Evolutionary conservation across 2,888 invertebrate species (phyloP).

Genomic region (Microplitis manilae): DNA sequence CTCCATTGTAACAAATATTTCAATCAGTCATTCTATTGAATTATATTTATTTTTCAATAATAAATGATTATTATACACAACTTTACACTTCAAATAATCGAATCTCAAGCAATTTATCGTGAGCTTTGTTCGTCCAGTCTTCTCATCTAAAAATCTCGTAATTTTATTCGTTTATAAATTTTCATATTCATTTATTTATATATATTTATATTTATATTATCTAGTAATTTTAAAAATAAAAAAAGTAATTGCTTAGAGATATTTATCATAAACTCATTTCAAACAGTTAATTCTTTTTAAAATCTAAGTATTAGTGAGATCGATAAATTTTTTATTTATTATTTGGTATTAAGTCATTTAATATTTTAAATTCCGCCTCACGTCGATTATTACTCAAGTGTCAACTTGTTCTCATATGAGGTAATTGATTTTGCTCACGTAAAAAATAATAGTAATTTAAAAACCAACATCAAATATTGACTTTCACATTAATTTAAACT

Average conservation of each 20-base stretch:
- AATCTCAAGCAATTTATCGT: slow-evolving; percentile 15
- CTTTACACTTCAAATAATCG: slow-evolving; percentile 52
- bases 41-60: slow-evolving; percentile 62
- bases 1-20: neutral
- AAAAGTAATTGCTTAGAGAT: neutral
- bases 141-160: slow-evolving; percentile 54
- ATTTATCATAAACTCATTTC: slow-evolving; percentile 38
- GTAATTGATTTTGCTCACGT: slow-evolving; percentile 70
- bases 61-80: slow-evolving; percentile 57
- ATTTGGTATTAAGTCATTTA: slow-evolving; percentile 66
- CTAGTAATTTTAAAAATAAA: slow-evolving; percentile 2
- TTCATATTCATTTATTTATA: slow-evolving; percentile 10
- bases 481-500: slow-evolving; percentile 60
- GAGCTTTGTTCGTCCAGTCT: slow-evolving; percentile 57
- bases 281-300: slow-evolving; percentile 30
- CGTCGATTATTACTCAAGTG: slow-evolving; percentile 33
- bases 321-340: slow-evolving; percentile 68
- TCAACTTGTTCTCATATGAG: slow-evolving; percentile 65
- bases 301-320: slow-evolving; percentile 62
- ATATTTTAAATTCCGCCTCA: slow-evolving; percentile 40
- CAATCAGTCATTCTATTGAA: slow-evolving; percentile 32
- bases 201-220: neutral
- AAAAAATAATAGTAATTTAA: slow-evolving; percentile 63
- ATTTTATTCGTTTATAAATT: slow-evolving; percentile 44
- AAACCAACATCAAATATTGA: slow-evolving; percentile 65